phyloP scores from a whole-genome alignment of 1,140 invertebrate genomes.

The Papilio helenus region DNA sequence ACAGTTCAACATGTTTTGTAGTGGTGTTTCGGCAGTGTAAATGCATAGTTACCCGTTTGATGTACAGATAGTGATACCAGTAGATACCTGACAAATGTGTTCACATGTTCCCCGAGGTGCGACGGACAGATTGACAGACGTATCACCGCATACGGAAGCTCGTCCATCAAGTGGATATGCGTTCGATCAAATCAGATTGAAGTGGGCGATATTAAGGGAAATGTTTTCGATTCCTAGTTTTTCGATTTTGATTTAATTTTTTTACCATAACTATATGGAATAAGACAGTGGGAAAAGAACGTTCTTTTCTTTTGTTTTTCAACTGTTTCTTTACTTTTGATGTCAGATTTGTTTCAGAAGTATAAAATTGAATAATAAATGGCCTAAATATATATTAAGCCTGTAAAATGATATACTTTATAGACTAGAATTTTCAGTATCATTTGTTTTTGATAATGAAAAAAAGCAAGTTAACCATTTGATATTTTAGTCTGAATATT shows the following conservation, averaged over 20 bases:
- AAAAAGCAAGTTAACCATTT: too few species aligned
- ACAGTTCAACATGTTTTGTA: neutral
- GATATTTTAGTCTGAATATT: neutral
- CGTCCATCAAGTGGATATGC: conserved; percentile 71
- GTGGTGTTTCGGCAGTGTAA: neutral
- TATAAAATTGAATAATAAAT: neutral
- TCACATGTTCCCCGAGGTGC: conserved; percentile 45
- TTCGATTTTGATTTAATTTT: conserved; percentile 43
- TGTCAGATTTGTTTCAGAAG: neutral
- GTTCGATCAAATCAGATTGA: conserved; percentile 75
- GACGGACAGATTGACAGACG: conserved; percentile 62
- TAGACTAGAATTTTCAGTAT: too few species aligned
- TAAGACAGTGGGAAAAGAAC: neutral
- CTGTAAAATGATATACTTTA: neutral
- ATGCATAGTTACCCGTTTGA: conserved; percentile 15
- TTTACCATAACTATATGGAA: neutral
- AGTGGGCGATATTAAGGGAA: conserved; percentile 50
- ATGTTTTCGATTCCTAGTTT: conserved; percentile 45
- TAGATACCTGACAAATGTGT: conserved; percentile 44
- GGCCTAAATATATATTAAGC: too few species aligned
- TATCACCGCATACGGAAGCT: conserved; percentile 66
- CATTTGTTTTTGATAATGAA: too few species aligned
- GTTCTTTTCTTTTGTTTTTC: neutral
- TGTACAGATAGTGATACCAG: conserved; percentile 53
- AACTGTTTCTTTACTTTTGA: neutral